Percentiles rank a stretch among this genome's conserved stretches.
phyloP scores from a whole-genome alignment of 1,140 invertebrate species.

The Mylabris phalerata region DNA sequence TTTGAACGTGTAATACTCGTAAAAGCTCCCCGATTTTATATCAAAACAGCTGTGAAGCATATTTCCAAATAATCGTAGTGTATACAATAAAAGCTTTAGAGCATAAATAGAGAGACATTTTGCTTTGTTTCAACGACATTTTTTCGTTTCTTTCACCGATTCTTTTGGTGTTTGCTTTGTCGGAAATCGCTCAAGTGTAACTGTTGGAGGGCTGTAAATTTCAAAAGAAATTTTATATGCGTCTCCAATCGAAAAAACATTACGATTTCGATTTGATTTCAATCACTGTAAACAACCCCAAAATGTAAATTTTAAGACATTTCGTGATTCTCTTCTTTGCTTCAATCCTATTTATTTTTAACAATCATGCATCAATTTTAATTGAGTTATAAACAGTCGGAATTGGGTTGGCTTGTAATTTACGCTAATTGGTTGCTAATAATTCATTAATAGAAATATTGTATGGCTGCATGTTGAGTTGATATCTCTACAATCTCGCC shows the following conservation, averaged over 20 bases:
- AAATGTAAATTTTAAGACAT: too few relatives aligned
- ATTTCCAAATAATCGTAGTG: slow-evolving; percentile 15
- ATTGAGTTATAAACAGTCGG: background rate
- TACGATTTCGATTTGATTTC: too few relatives aligned
- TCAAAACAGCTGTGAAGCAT: slow-evolving; percentile 2
- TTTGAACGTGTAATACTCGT: slow-evolving; percentile 5
- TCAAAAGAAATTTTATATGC: slow-evolving; percentile 6
- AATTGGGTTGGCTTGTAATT: slow-evolving; percentile 11
- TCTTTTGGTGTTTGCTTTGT: slow-evolving; percentile 15
- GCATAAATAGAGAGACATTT: background rate
- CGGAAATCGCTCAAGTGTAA: slow-evolving; percentile 13
- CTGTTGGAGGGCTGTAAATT: slow-evolving; percentile 2
- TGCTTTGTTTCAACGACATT: background rate
- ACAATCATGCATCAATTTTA: too few relatives aligned
- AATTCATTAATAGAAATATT: slow-evolving; percentile 3
- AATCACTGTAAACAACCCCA: too few relatives aligned
- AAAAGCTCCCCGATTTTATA: slow-evolving; percentile 16
- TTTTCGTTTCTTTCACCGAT: background rate
- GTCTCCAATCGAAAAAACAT: background rate
- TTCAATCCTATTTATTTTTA: too few relatives aligned
- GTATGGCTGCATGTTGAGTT: too few relatives aligned
- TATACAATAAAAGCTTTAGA: slow-evolving; percentile 10
- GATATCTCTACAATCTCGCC: background rate
- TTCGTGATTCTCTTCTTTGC: too few relatives aligned
- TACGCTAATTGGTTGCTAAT: slow-evolving; percentile 8